Percentiles rank a stretch among this genome's conserved stretches.
Conservation (phyloP, 2,113 vertebrate genomes). For the Epinephelus lanceolatus region DNA sequence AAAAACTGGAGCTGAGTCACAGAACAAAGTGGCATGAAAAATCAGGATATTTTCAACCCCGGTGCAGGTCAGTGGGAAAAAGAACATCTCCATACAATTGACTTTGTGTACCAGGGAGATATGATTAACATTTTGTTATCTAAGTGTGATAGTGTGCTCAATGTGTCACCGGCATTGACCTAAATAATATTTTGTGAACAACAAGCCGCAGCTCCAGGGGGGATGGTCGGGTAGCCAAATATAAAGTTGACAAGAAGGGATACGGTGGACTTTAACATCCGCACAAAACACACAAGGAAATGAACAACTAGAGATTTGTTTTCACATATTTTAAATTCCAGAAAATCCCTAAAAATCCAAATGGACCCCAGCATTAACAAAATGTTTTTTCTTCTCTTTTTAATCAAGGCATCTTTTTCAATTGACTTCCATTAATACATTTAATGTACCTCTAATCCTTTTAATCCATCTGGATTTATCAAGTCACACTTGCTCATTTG, state of each 20-base stretch:
- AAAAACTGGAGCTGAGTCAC: slow-evolving; percentile 73
- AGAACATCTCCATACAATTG: neutral
- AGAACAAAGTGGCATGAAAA: slow-evolving; percentile 49
- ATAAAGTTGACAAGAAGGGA: slow-evolving; percentile 10
- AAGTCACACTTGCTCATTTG: neutral
- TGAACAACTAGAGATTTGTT: neutral
- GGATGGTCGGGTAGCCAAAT: slow-evolving; percentile 1
- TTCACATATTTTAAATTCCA: neutral
- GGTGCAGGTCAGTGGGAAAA: slow-evolving; percentile 49
- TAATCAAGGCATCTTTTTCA: neutral
- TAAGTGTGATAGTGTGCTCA: neutral
- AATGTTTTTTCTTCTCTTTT: slow-evolving; percentile 8
- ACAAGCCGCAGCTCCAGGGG: slow-evolving; percentile 6
- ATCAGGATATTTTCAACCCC: slow-evolving; percentile 36
- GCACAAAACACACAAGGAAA: neutral
- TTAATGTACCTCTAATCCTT: neutral
- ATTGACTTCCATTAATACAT: neutral
- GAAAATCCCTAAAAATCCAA: neutral
- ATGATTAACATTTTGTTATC: slow-evolving; percentile 13
- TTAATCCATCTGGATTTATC: neutral
- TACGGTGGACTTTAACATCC: neutral
- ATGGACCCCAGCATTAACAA: neutral
- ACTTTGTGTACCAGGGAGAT: neutral
- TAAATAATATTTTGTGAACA: slow-evolving; percentile 34
- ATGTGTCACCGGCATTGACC: slow-evolving; percentile 15